Base-by-base conservation (phyloP, 2,888 invertebrate species). In the Diaprepes abbreviatus region DNA sequence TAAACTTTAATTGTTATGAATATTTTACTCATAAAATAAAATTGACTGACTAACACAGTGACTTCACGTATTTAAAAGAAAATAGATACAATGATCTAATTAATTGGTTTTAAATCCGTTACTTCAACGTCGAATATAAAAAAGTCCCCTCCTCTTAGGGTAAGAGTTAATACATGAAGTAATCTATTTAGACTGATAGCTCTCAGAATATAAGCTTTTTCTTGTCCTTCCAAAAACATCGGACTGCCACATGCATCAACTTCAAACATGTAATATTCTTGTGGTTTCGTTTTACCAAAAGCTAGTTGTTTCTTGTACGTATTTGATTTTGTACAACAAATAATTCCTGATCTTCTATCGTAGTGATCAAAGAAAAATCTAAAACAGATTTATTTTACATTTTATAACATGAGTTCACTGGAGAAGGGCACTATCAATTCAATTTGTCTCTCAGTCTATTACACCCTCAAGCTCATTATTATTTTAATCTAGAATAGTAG, bases 241-340 rank as follows among this genome's bases (percentile, higher is more conserved):
- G 90, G 91, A 2, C 86, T 82, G 5, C 91, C 90, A 74, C 85
- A 83, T 70, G 87, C 87, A 80, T 90, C 89, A 74, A 89, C 89
- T 76, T 91, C 91, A 78, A 87, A 91, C 89, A 91, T 88, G 74
- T 89, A 91, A 77, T 89, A 91, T 9, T 90, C 90, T 10, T 81
- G 78, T 0, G 84, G 84, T 28, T 74, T 72, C 1, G 79, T 71
- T 73, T 83, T 83, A 3, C 83, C 84, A 62, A 84, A 84, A 0
- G 82, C 79, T 0, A 82, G 73, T 64, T 81, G 78, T 14, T 80
- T 76, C 62, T 80, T 82, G 31, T 50, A 17, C 70, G 88, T 74
- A 4, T 77, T 79, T 54, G 88, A 87, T 63, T 87, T 87, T 9
- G 81, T 81, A 0, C 86, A 85, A 71, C 87, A 87, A 57, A 87